Percentiles rank a stretch among this genome's conserved stretches.
These are phyloP conservation scores for Achroia grisella DNA, from an alignment of 1,140 invertebrate genomes.

Conservation along the genomic window DNA sequence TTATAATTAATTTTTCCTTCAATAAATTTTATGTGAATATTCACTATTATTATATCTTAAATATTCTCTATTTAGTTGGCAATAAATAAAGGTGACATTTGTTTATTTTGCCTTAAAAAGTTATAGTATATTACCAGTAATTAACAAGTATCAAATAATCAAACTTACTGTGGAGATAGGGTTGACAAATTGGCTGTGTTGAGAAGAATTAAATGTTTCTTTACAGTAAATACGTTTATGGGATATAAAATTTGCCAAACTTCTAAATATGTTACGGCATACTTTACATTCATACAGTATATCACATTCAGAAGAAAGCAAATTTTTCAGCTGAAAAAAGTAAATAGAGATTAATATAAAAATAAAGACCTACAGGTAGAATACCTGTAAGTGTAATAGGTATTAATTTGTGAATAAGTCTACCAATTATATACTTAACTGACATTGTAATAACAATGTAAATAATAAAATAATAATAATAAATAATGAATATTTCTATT, in stretches of 20 bases:
- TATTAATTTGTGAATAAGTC: too few species aligned
- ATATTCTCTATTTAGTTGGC: not conserved
- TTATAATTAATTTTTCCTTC: too few species aligned
- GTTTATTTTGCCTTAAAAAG: not conserved
- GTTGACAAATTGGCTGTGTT: slow-evolving; percentile 59
- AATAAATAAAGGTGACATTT: slow-evolving; percentile 4
- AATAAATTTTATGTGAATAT: too few species aligned
- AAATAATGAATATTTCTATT: too few species aligned
- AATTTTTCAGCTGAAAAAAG: slow-evolving; percentile 77
- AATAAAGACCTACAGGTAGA: too few species aligned
- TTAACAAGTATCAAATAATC: too few species aligned
- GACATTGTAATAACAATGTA: too few species aligned
- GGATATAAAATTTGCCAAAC: slow-evolving; percentile 86
- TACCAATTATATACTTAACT: too few species aligned
- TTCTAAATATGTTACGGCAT: slow-evolving; percentile 88
- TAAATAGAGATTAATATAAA: not conserved
- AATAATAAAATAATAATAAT: too few species aligned
- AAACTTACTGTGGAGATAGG: slow-evolving; percentile 72
- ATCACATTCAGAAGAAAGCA: slow-evolving; percentile 86
- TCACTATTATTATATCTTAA: too few species aligned
- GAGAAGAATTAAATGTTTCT: slow-evolving; percentile 66
- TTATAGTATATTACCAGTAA: too few species aligned
- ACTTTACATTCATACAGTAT: slow-evolving; percentile 89
- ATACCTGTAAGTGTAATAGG: too few species aligned
- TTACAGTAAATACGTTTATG: slow-evolving; percentile 88